Evolutionary conservation across 2,113 vertebrate genomes (phyloP).

Genomic region (Ageneiosus marmoratus): DNA sequence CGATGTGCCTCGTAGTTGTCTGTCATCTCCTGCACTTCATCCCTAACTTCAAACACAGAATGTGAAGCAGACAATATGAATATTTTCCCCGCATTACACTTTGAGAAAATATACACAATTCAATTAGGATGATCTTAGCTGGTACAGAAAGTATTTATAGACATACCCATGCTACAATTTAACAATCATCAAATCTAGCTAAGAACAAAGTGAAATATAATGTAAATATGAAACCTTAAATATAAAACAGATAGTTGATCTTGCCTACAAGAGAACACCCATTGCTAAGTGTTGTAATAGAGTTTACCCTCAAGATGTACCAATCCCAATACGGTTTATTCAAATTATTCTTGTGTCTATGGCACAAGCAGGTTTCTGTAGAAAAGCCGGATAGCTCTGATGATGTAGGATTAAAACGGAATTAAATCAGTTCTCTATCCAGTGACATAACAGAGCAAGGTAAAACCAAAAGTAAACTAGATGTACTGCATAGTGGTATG

Average conservation of each 20-base stretch:
- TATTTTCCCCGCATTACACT: not conserved
- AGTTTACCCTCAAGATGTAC: not conserved
- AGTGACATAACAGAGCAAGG: no score
- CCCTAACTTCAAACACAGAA: slow-evolving; percentile 32
- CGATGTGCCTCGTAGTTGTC: slow-evolving; percentile 47
- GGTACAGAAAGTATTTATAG: not conserved
- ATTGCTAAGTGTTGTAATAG: not conserved
- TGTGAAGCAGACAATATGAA: no score
- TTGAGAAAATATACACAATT: no score
- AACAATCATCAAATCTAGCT: not conserved
- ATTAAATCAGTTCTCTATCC: no score
- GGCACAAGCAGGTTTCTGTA: not conserved
- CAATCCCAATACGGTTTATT: not conserved
- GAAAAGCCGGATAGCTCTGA: not conserved
- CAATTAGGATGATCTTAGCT: not conserved
- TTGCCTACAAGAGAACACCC: not conserved
- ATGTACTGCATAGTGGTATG: no score
- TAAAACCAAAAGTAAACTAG: no score
- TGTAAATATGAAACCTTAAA: not conserved
- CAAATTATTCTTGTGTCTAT: not conserved
- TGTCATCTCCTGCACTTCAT: slow-evolving; percentile 30
- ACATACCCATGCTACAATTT: not conserved
- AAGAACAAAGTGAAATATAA: not conserved
- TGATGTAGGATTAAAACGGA: no score
- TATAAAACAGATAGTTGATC: not conserved